These are phyloP conservation scores for Acanthosepion pharaonis DNA, from an alignment of 2,888 invertebrate genomes.

Conservation along the genomic window DNA sequence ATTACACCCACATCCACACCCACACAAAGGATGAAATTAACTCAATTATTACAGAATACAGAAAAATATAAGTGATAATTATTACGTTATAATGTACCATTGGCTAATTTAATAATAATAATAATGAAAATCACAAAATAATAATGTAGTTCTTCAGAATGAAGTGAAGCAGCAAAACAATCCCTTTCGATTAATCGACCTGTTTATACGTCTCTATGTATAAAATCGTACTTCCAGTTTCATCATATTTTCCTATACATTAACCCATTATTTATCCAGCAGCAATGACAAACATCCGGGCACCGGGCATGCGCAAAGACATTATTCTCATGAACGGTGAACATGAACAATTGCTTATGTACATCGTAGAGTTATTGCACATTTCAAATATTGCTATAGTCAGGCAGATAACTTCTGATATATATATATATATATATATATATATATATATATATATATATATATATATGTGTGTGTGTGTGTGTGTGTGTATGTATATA, in stretches of 20 bases:
- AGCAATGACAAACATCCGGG: background rate
- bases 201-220: background rate
- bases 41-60: too few relatives aligned
- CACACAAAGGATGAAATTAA: too few relatives aligned
- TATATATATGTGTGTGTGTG: too few relatives aligned
- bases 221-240: background rate
- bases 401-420: too few relatives aligned
- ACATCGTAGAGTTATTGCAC: background rate
- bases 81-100: too few relatives aligned
- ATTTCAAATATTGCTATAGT: background rate
- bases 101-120: background rate
- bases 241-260: background rate
- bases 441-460: too few relatives aligned
- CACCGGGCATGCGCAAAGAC: background rate
- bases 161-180: background rate
- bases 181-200: background rate
- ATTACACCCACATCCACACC: too few relatives aligned
- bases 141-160: background rate
- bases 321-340: background rate
- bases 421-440: too few relatives aligned
- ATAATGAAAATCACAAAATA: background rate
- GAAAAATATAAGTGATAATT: too few relatives aligned
- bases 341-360: background rate
- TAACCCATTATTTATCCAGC: conserved; percentile 17
- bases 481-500: background rate